These are phyloP conservation scores for Poeciliopsis presidionis DNA, from an alignment of 2,797 vertebrate genomes.

Conservation along the genomic window DNA sequence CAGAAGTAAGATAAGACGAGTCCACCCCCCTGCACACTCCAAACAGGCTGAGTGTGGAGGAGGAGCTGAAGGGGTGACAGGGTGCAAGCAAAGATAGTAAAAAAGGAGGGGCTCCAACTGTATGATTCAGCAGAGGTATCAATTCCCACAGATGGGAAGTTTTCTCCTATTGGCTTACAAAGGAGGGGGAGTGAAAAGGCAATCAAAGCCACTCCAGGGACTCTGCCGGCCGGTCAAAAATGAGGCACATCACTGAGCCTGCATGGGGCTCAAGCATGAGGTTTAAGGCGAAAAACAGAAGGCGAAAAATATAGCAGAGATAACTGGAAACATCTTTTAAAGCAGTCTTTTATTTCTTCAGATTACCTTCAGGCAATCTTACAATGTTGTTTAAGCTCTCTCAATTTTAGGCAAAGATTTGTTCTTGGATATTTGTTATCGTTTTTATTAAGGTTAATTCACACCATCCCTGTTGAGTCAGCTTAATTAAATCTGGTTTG, in stretches of 20 bases:
- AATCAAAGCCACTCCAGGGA: slow-evolving; percentile 71
- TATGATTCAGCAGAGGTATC: slow-evolving; percentile 82
- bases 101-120: slow-evolving; percentile 69
- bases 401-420: neutral
- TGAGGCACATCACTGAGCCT: slow-evolving; percentile 43
- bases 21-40: slow-evolving; percentile 11
- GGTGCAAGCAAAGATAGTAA: slow-evolving; percentile 44
- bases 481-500: neutral
- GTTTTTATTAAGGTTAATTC: no score
- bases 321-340: neutral
- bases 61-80: slow-evolving; percentile 42
- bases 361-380: neutral
- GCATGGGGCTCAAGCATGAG: neutral
- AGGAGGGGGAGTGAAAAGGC: slow-evolving; percentile 66
- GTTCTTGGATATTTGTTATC: neutral
- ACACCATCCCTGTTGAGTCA: no score
- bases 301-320: neutral
- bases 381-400: neutral
- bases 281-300: slow-evolving; percentile 4
- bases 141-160: slow-evolving; percentile 78
- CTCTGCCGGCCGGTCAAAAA: slow-evolving; percentile 68
- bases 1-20: slow-evolving; percentile 57
- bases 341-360: neutral
- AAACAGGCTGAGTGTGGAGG: slow-evolving; percentile 2
- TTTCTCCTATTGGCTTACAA: slow-evolving; percentile 77